Evolutionary conservation across 37 sponge, comb jelly and placozoan genomes (phyloP), one percentile per base, ranked within the genome.

Genomic region (Amphimedon queenslandica): DNA sequence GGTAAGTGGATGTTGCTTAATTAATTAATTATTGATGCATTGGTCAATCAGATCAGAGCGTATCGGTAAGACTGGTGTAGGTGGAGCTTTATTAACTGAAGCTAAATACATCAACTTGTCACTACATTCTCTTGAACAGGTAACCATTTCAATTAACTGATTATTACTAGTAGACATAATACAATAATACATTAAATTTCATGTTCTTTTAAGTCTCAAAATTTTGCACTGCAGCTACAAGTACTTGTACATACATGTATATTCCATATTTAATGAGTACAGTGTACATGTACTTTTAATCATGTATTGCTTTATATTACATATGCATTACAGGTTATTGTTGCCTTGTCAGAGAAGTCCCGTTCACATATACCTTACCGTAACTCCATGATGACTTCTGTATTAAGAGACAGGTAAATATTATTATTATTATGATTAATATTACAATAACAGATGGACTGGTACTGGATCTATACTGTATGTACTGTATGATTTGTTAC

Each of bases 381-480:
- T 21, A 98, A 98, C 77, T 94, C 99, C 32, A 94, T 98, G 93
- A 92, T 98, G 99, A 98, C 99, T 21, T 95, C 91, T 57, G 90
- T 98, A 35, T 64, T 98, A 39, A 85, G 96, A 68, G 99, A 98
- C 78, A 96, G 94, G 94, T 93, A 30, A 41, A 34, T n/a, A 53
- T 24, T 80, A 35, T 66, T 30, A 21, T 25, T 11, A 25, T 37
- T 16, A 53, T 69, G 21, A 47, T 47, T 18, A 47, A 18, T 18
- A 47, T 47, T 18, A 47, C 13, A 47, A 47, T 47, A 47, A 47
- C 13, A 47, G 8, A 18, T 47, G 13, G 13, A n/a, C n/a, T n/a
- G n/a, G n/a, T n/a, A n/a, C n/a, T n/a, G n/a, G n/a, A n/a, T n/a
- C n/a, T n/a, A n/a, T n/a, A n/a, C n/a, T n/a, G n/a, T n/a, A n/a